Conservation (phyloP, 2,797 vertebrate species). For the Nyctalus aviator region DNA sequence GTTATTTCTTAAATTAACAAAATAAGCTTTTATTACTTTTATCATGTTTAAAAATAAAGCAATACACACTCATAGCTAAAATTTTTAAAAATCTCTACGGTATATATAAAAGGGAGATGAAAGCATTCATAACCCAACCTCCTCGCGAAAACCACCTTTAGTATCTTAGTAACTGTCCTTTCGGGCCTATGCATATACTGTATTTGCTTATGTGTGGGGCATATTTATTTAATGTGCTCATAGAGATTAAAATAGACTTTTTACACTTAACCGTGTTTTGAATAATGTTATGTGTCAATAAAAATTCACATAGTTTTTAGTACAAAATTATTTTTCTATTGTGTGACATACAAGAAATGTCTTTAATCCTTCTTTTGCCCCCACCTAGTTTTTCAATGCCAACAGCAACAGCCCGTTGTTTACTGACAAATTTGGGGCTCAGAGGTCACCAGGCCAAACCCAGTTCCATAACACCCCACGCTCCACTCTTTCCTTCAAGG, state of each 20-base stretch:
- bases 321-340: neutral
- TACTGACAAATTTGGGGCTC: neutral
- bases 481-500: neutral
- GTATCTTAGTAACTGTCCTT: neutral
- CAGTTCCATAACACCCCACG: neutral
- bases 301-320: conserved; percentile 3
- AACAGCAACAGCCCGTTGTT: neutral
- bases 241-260: conserved; percentile 4
- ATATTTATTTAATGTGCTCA: neutral
- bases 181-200: neutral
- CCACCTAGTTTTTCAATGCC: neutral
- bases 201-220: neutral
- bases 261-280: neutral
- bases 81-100: conserved; percentile 14
- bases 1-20: neutral
- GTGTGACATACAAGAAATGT: neutral
- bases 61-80: neutral
- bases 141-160: neutral
- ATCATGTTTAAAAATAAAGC: conserved; percentile 58
- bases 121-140: neutral
- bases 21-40: conserved; percentile 45
- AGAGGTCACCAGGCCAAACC: neutral
- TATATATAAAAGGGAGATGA: neutral
- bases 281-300: neutral
- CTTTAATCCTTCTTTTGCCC: neutral